A percentile compares a stretch with the other conserved stretches of the same genome.
Evolutionary conservation across 2,888 invertebrate species (phyloP).

Genomic region (Nemapogon koenigi): DNA sequence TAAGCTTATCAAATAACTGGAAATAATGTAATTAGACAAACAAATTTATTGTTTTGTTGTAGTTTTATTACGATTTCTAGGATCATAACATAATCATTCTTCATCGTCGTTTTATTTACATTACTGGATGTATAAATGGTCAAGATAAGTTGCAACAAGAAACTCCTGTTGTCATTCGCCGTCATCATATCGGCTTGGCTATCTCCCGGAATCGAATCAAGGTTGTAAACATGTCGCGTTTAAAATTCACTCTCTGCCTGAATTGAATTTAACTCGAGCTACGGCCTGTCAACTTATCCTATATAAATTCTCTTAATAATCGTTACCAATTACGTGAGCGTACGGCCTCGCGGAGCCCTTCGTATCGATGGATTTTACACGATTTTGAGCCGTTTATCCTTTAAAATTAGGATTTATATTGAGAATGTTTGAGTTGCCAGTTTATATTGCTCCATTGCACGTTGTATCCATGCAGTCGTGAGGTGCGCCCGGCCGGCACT

Average conservation of each 20-base stretch:
- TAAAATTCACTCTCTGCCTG: conserved; percentile 28
- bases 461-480: conserved; percentile 19
- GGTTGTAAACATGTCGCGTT: conserved; percentile 38
- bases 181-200: conserved; percentile 3
- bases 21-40: no score
- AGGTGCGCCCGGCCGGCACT: conserved; percentile 32
- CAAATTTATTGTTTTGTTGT: no score
- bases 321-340: conserved; percentile 53
- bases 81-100: no score
- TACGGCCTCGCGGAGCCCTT: conserved; percentile 43
- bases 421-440: conserved; percentile 23
- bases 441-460: conserved; percentile 11
- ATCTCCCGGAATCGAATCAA: conserved; percentile 19
- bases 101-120: no score
- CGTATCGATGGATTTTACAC: conserved; percentile 17
- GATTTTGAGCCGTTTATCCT: conserved; percentile 46
- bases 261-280: conserved; percentile 38
- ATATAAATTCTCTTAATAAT: conserved; percentile 56
- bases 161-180: not conserved
- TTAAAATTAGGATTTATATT: conserved; percentile 39
- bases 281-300: conserved; percentile 48
- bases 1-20: no score
- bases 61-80: no score
- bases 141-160: conserved; percentile 17
- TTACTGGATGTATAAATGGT: no score